phyloP scores from a whole-genome alignment of 2,797 vertebrate genomes.

The Pseudochirops cupreus region DNA sequence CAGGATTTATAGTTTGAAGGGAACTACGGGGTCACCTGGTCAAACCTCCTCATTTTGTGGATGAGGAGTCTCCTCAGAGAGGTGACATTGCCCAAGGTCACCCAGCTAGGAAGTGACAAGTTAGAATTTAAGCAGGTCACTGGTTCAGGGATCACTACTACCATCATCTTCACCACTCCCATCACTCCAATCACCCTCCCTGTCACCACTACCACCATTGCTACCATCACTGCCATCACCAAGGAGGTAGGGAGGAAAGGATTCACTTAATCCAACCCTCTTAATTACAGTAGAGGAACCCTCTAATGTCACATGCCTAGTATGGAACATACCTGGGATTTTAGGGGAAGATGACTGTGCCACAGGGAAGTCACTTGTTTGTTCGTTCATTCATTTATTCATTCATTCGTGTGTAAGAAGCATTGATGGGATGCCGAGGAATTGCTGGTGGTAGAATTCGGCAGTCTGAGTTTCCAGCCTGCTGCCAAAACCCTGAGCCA shows the following conservation, averaged over 20 bases:
- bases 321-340: background rate
- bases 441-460: background rate
- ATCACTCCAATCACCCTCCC: too few relatives aligned
- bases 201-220: too few relatives aligned
- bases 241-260: background rate
- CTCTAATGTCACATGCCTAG: background rate
- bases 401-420: background rate
- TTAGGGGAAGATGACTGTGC: background rate
- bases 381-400: background rate
- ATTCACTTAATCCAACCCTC: background rate
- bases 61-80: too few relatives aligned
- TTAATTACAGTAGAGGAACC: background rate
- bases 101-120: background rate
- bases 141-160: background rate
- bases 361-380: background rate
- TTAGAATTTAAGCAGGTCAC: background rate
- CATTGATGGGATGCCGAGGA: background rate
- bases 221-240: too few relatives aligned
- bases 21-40: background rate
- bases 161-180: background rate
- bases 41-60: background rate
- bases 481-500: constrained; percentile 5
- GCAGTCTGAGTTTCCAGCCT: background rate
- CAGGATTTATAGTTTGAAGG: background rate
- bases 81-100: background rate